Evolutionary conservation across 2,797 vertebrate species (phyloP).

Genomic region (Epinephelus coioides): DNA sequence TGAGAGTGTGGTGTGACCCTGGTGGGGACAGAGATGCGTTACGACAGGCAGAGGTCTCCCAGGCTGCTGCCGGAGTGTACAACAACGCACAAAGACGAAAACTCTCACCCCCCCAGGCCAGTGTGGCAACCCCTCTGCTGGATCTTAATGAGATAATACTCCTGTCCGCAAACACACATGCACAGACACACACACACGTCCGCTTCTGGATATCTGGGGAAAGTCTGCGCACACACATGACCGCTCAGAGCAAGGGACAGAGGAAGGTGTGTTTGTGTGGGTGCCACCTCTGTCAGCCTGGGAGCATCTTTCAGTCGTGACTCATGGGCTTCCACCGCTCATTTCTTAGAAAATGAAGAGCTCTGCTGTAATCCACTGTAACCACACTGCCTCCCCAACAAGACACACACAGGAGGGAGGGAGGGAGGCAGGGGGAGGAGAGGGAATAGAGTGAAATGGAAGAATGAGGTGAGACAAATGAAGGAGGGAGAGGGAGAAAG

Average conservation of each 20-base stretch:
- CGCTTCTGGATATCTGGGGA: slow-evolving; percentile 16
- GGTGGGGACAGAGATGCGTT: slow-evolving; percentile 68
- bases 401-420: slow-evolving; percentile 2
- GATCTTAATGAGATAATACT: slow-evolving; percentile 38
- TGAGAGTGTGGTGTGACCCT: slow-evolving; percentile 73
- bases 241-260: slow-evolving; percentile 2
- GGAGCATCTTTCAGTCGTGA: slow-evolving; percentile 56
- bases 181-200: not conserved
- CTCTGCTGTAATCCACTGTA: slow-evolving; percentile 47
- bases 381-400: slow-evolving; percentile 30
- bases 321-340: slow-evolving; percentile 72
- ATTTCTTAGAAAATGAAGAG: slow-evolving; percentile 51
- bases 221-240: slow-evolving; percentile 5
- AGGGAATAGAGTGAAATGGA: not conserved
- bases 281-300: slow-evolving; percentile 32
- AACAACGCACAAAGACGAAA: slow-evolving; percentile 6
- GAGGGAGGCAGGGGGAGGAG: too few relatives aligned
- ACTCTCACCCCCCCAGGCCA: slow-evolving; percentile 15
- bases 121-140: slow-evolving; percentile 35
- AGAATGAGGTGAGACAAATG: slow-evolving; percentile 20
- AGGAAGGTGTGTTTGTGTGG: slow-evolving; percentile 19
- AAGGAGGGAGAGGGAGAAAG: not conserved
- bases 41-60: slow-evolving; percentile 73
- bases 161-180: slow-evolving; percentile 14
- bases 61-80: slow-evolving; percentile 33